Evolutionary conservation across 2,113 vertebrate species (phyloP), one percentile per base, ranked within the genome.

Genomic region (Rutilus rutilus): DNA sequence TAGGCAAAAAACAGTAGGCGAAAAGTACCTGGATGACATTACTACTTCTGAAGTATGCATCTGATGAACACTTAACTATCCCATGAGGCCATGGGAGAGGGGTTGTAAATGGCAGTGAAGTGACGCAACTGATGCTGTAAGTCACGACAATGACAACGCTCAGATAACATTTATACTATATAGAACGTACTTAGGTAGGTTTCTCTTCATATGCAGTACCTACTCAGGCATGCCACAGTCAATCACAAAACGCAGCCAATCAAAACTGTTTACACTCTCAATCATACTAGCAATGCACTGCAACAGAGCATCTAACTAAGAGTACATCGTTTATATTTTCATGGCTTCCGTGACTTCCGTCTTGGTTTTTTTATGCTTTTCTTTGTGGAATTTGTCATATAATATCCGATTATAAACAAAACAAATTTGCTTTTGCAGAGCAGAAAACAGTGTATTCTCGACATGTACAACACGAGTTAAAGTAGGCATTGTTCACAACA

Each of bases 171-270:
- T 30, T 65, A 42, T 42, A 25, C n/a, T 15, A 33, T 33, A 65
- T 33, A 7, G 5, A 64, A 67, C 15, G 0, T 69, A 30, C 3
- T 36, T 36, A 36, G 4, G 19, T 36, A 69, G 11, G 17, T 10
- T 69, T 69, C 15, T 65, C 5, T 30, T 27, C 25, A 64, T 14
- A 27, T 30, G 12, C 14, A 6, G 25, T 64, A 30, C 3, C 23
- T n/a, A n/a, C 59, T n/a, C 11, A 14, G n/a, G 59, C 23, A 60
- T 64, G n/a, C 11, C 59, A 12, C 59, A 62, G 9, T 62, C 59
- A 62, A 62, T 62, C 59, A 62, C n/a, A 62, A 62, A 62, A 62
- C 10, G 21, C n/a, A 62, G 59, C 59, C n/a, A 62, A 62, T 62
- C n/a, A 62, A 25, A 25, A 62, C 59, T 12, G n/a, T 62, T 62